Evolutionary conservation across 2,113 vertebrate species (phyloP).

Genomic region (Narcine bancroftii): DNA sequence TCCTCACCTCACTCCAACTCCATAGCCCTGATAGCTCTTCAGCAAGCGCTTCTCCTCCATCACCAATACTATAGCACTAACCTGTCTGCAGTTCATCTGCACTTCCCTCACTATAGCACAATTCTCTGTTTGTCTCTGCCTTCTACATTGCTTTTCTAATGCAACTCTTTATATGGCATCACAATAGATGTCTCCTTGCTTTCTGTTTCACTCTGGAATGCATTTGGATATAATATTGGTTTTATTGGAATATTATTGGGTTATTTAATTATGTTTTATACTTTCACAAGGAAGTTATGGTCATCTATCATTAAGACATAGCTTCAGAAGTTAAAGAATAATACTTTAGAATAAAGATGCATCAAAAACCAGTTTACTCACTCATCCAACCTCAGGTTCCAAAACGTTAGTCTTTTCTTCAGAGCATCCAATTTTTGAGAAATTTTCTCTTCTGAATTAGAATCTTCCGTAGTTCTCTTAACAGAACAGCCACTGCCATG

Average conservation of each 20-base stretch:
- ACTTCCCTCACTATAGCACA: too few relatives aligned
- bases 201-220: neutral
- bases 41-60: too few relatives aligned
- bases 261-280: neutral
- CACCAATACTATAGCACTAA: too few relatives aligned
- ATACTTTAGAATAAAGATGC: neutral
- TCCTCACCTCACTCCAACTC: too few relatives aligned
- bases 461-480: slow-evolving; percentile 42
- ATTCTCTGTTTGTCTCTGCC: too few relatives aligned
- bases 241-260: neutral
- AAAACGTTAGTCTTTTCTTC: slow-evolving; percentile 55
- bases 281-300: neutral
- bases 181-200: too few relatives aligned
- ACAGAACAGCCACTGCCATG: slow-evolving; percentile 38
- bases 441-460: slow-evolving; percentile 50
- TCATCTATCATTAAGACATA: neutral
- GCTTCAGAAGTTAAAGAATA: neutral
- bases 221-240: neutral
- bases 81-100: too few relatives aligned
- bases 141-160: too few relatives aligned
- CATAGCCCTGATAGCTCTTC: too few relatives aligned
- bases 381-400: slow-evolving; percentile 61
- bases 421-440: slow-evolving; percentile 57
- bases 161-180: too few relatives aligned
- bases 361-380: slow-evolving; percentile 44